Evolutionary conservation across 2,888 invertebrate genomes (phyloP).

Genomic region (Ischnura elegans): DNA sequence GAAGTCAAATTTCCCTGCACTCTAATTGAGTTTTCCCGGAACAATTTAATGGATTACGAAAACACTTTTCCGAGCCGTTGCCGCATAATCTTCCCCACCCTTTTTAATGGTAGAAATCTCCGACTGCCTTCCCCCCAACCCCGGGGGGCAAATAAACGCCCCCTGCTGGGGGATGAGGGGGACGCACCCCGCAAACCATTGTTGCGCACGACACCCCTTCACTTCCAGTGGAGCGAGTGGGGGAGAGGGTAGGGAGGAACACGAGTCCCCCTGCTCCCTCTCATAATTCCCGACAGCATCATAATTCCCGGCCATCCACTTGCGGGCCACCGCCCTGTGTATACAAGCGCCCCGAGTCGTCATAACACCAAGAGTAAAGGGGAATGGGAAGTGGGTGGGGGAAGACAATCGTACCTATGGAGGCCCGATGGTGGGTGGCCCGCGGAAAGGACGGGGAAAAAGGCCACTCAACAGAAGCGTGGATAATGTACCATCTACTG

Average conservation of each 20-base stretch:
- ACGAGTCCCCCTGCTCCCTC: background rate
- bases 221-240: background rate
- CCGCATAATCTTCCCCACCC: background rate
- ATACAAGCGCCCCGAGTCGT: background rate
- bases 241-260: background rate
- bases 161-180: background rate
- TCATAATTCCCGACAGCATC: too few species aligned
- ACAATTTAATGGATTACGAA: background rate
- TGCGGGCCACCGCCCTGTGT: background rate
- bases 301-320: background rate
- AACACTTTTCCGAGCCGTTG: background rate
- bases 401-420: background rate
- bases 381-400: too few species aligned
- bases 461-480: slow-evolving; percentile 20
- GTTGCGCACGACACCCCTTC: background rate
- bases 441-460: background rate
- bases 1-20: background rate
- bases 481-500: too few species aligned
- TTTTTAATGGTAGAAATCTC: background rate
- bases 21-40: background rate
- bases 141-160: background rate
- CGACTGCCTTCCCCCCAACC: background rate
- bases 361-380: background rate
- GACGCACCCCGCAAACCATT: background rate
- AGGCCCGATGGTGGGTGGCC: background rate